Base-by-base conservation (phyloP, 2,888 invertebrate genomes). In the Dasypogon diadema region DNA sequence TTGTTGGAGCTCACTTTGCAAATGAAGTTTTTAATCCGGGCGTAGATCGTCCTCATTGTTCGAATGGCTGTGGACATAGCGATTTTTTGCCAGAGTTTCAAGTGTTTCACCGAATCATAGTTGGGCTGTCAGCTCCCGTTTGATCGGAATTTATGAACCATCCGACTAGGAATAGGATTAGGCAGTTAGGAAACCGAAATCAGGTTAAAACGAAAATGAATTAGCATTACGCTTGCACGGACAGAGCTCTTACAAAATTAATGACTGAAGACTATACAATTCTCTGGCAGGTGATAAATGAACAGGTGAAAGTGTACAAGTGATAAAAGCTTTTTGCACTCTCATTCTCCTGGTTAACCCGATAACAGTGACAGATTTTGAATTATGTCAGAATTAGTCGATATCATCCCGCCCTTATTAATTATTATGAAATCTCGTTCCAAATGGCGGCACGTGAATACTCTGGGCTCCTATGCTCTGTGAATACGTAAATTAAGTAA, bases 1-100 rank as follows among this genome's bases (percentile, higher is more conserved):
- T 75, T 75, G 75, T 51, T 77, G 37, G 30, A 48, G 77, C 48
- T 42, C 73, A 77, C 77, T 77, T 75, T 75, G 75, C 77, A 77
- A 75, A 75, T 75, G 77, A 75, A 77, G 75, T 75, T 77, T 77
- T 77, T 75, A 75, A 77, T 75, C 75, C 58, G 42, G 24, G 73
- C 14, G 63, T 30, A 60, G 77, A 75, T 73, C 75, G 72, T 18
- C 12, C 73, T 77, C 54, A 72, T 75, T 77, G 75, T 73, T 72
- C 72, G 54, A 55, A 48, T 77, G 65, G 55, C 63, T 60, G 70
- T 42, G 58, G 63, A 48, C 63, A 73, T 22, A 14, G 16, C 8
- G 8, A 6, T 16, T 58, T 63, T 75, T 60, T 58, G 2, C 12
- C 58, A 14, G n/a, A 46, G 2, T 58, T 55, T 14, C 21, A 2